Conservation (phyloP, 2,797 vertebrate genomes). For the Sebastes dallii region DNA sequence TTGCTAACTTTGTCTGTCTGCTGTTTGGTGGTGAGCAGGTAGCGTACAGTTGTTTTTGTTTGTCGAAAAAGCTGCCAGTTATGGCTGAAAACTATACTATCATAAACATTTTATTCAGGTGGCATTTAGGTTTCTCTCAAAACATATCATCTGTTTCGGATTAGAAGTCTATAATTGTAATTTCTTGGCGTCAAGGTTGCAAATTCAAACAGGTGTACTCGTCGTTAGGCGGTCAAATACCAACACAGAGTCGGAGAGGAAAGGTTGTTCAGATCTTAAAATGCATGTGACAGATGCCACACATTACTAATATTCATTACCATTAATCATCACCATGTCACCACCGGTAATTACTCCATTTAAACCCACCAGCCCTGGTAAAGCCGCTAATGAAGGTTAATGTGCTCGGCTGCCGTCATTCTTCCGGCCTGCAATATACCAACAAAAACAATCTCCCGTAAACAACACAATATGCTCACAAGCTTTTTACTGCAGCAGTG, state of each 20-base stretch:
- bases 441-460: conserved; percentile 41
- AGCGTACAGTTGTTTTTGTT: neutral
- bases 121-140: neutral
- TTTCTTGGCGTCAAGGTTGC: neutral
- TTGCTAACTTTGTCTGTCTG: neutral
- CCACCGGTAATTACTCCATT: conserved; percentile 70
- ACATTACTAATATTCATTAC: conserved; percentile 58
- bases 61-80: neutral
- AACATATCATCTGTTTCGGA: neutral
- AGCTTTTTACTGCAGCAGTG: conserved; percentile 6
- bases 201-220: neutral
- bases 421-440: conserved; percentile 28
- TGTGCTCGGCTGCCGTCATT: conserved; percentile 43
- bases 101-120: neutral
- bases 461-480: conserved; percentile 5
- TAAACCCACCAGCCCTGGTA: conserved; percentile 50
- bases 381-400: conserved; percentile 73
- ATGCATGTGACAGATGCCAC: conserved; percentile 60
- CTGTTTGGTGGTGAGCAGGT: neutral
- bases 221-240: neutral
- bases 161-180: neutral
- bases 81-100: neutral
- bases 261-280: conserved; percentile 32
- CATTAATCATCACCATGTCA: conserved; percentile 67
- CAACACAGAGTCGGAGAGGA: neutral